Evolutionary conservation across 2,888 invertebrate species (phyloP), one percentile per base, ranked within the genome.

Genomic region (Lampropteryx suffumata): DNA sequence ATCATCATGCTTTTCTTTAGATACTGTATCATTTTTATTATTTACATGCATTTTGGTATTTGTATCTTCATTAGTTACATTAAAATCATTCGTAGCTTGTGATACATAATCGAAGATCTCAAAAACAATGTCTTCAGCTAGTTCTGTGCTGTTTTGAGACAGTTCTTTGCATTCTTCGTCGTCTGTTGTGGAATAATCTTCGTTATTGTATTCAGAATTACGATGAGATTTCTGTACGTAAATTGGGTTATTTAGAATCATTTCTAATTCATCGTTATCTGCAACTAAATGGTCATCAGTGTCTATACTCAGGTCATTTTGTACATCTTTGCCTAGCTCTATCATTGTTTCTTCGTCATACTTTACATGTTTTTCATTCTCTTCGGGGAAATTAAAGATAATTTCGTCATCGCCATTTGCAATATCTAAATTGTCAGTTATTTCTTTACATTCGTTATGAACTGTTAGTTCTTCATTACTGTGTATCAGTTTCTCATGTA

Each of bases 31-130:
- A 2, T 39, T 32, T n/a, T 14, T 5, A 17, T 26, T 7, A 9
- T 36, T 12, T 12, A 1, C 17, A 21, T 7, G 1, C 6, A 21
- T 2, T 26, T 7, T 10, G 14, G 27, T 28, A 10, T 27, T 33
- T 29, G 12, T 34, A 2, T 36, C 39, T 14, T 42, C 33, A 21
- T 39, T 21, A 21, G 1, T 43, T 6, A 17, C 1, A 11, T 0
- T 37, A 5, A 9, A 8, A 40, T 36, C 14, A 21, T 28, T 37
- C 7, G 24, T 11, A 0, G 24, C 42, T 26, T 39, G 32, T n/a
- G 33, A 34, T 7, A 30, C 39, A 6, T 21, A 10, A 45, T 27
- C 32, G 10, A 64, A 34, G 61, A 73, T 0, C 76, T 77, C 58
- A 40, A 36, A 57, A 26, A 48, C 36, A 26, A 61, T 61, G 6